phyloP scores from a whole-genome alignment of 1,140 invertebrate genomes.

The Gonioctena quinquepunctata region DNA sequence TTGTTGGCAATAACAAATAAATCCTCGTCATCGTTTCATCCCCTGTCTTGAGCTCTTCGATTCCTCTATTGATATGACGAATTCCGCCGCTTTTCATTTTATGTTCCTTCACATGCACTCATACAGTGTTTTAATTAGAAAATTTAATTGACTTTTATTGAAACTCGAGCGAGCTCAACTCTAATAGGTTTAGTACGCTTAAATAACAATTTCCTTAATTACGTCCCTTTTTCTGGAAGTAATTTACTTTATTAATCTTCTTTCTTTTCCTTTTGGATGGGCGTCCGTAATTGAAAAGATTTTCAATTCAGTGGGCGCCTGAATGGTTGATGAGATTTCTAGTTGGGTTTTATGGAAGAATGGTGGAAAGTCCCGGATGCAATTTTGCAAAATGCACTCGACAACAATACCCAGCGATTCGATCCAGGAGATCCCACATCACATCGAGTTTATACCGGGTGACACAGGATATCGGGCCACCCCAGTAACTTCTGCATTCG shows the following conservation, averaged over 20 bases:
- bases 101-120: constrained; percentile 30
- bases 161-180: constrained; percentile 8
- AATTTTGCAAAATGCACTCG: too few relatives aligned
- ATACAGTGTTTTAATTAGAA: constrained; percentile 54
- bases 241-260: constrained; percentile 20
- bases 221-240: constrained; percentile 3
- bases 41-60: too few relatives aligned
- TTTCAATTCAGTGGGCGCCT: neutral
- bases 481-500: too few relatives aligned
- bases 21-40: too few relatives aligned
- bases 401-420: too few relatives aligned
- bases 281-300: constrained; percentile 7
- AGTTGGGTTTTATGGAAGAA: neutral
- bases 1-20: too few relatives aligned
- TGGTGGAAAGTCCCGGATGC: too few relatives aligned
- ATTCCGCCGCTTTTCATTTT: too few relatives aligned
- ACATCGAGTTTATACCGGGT: too few relatives aligned
- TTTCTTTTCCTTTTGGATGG: neutral
- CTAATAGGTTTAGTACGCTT: constrained; percentile 19
- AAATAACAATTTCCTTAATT: constrained; percentile 23
- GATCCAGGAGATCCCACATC: too few relatives aligned
- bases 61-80: too few relatives aligned
- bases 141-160: constrained; percentile 52
- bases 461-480: too few relatives aligned
- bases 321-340: constrained; percentile 4